Evolutionary conservation across 1,140 invertebrate genomes (phyloP).

Genomic region (Scylla paramamosain): DNA sequence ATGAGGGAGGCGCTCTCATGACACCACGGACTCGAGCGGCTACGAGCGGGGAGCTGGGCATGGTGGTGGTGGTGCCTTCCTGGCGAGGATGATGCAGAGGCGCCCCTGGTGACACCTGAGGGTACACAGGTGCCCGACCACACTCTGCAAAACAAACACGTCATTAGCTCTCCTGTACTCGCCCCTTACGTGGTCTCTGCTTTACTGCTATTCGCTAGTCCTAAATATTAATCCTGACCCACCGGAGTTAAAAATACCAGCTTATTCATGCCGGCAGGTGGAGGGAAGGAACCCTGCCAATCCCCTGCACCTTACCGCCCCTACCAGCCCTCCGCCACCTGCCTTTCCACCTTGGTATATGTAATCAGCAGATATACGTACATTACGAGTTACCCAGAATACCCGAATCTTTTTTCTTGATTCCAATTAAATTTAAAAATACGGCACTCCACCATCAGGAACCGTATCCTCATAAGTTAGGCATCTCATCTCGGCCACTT

Average conservation of each 20-base stretch:
- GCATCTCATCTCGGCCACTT: no score
- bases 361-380: no score
- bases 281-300: no score
- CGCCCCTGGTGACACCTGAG: no score
- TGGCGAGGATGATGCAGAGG: not conserved
- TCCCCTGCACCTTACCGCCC: no score
- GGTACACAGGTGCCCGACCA: not conserved
- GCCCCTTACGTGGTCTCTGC: not conserved
- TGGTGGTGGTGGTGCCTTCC: not conserved
- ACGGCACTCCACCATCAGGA: no score
- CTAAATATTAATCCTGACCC: not conserved
- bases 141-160: not conserved
- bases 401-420: no score
- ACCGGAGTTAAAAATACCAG: not conserved
- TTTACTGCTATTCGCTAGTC: not conserved
- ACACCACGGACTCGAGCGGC: not conserved
- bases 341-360: no score
- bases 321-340: no score
- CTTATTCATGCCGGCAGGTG: not conserved
- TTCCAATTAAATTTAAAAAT: no score
- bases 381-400: no score
- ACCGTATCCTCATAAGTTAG: no score
- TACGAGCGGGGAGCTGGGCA: not conserved
- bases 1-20: not conserved
- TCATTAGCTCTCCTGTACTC: not conserved